Evolutionary conservation across 2,797 vertebrate genomes (phyloP).

Genomic region (Mastacembelus armatus): DNA sequence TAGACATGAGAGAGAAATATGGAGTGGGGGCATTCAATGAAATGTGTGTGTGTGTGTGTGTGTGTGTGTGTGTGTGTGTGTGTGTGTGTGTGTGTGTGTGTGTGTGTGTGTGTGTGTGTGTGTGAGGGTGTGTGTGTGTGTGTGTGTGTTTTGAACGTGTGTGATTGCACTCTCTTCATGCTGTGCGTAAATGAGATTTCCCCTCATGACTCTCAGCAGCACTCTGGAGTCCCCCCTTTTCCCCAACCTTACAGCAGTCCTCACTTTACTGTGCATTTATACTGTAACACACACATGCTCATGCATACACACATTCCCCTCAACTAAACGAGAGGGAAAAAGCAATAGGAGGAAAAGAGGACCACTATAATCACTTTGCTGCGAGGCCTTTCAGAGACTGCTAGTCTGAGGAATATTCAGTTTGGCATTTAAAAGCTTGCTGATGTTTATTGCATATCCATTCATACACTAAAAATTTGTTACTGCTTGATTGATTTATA

Average conservation of each 20-base stretch:
- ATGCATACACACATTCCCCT: conserved; percentile 37
- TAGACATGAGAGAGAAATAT: conserved; percentile 60
- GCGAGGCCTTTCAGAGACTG: conserved; percentile 46
- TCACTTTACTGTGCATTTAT: conserved; percentile 27
- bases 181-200: conserved; percentile 77
- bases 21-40: conserved; percentile 47
- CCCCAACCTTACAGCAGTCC: conserved; percentile 13
- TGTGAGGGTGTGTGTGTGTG: conserved; percentile 19
- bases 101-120: conserved; percentile 7
- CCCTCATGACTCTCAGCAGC: conserved; percentile 53
- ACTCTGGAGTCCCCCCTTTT: conserved; percentile 6
- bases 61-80: conserved; percentile 18
- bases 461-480: conserved; percentile 33
- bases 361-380: conserved; percentile 43
- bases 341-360: conserved; percentile 17
- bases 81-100: conserved; percentile 6
- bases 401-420: conserved; percentile 47
- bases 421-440: conserved; percentile 53
- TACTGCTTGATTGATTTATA: conserved; percentile 16
- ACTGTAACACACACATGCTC: conserved; percentile 13
- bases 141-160: neutral
- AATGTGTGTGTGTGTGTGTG: conserved; percentile 28
- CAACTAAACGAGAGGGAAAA: conserved; percentile 52
- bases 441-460: conserved; percentile 16
- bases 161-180: conserved; percentile 53